A percentile compares a stretch with the other conserved stretches of the same genome.
phyloP scores from a whole-genome alignment of 2,113 vertebrate genomes.

The Psilopogon haemacephalus region DNA sequence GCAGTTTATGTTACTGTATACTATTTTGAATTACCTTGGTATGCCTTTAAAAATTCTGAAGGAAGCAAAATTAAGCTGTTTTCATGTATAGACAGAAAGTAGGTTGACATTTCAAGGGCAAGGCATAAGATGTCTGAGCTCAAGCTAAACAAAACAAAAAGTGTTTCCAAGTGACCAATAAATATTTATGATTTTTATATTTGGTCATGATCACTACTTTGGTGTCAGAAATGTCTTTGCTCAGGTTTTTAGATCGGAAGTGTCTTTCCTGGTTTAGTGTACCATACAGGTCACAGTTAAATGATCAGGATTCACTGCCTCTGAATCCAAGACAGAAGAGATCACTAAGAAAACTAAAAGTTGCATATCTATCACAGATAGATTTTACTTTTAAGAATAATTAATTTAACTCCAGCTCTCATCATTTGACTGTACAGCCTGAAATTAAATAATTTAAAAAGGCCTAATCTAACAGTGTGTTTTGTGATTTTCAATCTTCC shows the following conservation, averaged over 20 bases:
- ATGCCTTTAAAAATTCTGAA: background rate
- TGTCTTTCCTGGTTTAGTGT: background rate
- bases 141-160: constrained; percentile 26
- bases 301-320: background rate
- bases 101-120: background rate
- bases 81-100: background rate
- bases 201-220: background rate
- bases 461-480: background rate
- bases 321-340: background rate
- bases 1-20: background rate
- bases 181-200: constrained; percentile 40
- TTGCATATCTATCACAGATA: background rate
- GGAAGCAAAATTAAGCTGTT: background rate
- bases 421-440: background rate
- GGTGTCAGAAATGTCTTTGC: background rate
- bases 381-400: background rate
- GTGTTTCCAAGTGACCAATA: constrained; percentile 41
- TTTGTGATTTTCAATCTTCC: background rate
- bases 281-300: background rate
- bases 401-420: background rate
- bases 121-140: background rate
- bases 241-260: background rate
- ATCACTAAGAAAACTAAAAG: background rate
- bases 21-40: background rate
- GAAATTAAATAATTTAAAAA: background rate